Evolutionary conservation across 1,140 invertebrate genomes (phyloP).

Genomic region (Pararge aegeria): DNA sequence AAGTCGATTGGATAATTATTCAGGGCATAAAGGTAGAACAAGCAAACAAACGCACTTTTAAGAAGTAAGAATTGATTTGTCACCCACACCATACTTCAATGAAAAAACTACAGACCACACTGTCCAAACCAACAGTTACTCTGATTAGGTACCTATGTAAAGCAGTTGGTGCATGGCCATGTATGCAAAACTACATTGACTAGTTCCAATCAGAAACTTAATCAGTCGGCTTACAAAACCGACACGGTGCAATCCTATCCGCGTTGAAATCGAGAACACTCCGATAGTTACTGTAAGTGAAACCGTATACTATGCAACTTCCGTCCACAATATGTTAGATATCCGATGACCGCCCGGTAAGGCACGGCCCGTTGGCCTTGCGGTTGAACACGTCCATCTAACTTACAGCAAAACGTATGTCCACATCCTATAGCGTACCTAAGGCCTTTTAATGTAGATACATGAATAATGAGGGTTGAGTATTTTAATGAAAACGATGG

Average conservation of each 20-base stretch:
- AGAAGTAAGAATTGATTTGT: too few relatives aligned
- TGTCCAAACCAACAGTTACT: too few relatives aligned
- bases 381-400: conserved; percentile 51
- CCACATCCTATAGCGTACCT: conserved; percentile 20
- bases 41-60: too few relatives aligned
- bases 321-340: conserved; percentile 68
- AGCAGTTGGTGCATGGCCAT: background rate
- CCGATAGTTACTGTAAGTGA: conserved; percentile 62
- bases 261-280: conserved; percentile 64
- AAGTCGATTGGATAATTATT: too few relatives aligned
- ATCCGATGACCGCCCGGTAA: conserved; percentile 63
- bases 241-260: conserved; percentile 60
- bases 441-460: background rate
- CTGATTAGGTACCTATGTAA: background rate
- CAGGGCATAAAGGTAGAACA: too few relatives aligned
- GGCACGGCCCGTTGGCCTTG: conserved; percentile 41
- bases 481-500: too few relatives aligned
- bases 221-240: conserved; percentile 63
- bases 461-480: background rate
- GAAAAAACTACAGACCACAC: too few relatives aligned
- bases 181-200: conserved; percentile 36
- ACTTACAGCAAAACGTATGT: conserved; percentile 35
- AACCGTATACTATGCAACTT: conserved; percentile 75
- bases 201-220: conserved; percentile 65
- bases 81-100: too few relatives aligned